A percentile compares a stretch with the other conserved stretches of the same genome.
phyloP scores from a whole-genome alignment of 1,140 invertebrate species.

The Brachionus rubens region DNA sequence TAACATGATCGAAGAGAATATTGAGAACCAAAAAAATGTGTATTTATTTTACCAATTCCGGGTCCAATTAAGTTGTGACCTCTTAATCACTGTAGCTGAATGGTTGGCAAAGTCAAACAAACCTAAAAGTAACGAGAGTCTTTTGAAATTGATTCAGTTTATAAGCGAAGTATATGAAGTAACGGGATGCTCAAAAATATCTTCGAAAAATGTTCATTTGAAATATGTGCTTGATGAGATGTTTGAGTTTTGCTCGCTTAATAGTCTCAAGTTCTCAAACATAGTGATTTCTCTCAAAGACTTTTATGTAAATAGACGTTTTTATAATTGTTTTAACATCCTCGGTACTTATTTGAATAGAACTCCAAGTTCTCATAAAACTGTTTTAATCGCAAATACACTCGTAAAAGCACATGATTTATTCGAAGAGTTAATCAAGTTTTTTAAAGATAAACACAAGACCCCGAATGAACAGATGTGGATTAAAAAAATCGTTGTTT shows the following conservation, averaged over 20 bases:
- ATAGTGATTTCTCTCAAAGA: not conserved
- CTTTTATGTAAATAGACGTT: not conserved
- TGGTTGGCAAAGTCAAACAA: not conserved
- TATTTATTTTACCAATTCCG: not conserved
- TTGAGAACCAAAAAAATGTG: slow-evolving; percentile 3
- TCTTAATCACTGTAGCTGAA: not conserved
- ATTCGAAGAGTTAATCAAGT: not conserved
- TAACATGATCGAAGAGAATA: slow-evolving; percentile 8
- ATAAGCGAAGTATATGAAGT: not conserved
- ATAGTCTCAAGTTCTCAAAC: not conserved
- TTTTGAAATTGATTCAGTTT: slow-evolving; percentile 1
- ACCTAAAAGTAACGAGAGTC: not conserved
- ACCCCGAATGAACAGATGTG: not conserved
- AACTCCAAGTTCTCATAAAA: not conserved
- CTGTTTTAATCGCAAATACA: not conserved
- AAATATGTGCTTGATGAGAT: not conserved
- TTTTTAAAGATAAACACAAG: not conserved
- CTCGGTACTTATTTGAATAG: not conserved
- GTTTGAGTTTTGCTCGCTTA: not conserved
- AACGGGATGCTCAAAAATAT: not conserved
- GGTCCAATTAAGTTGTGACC: not conserved
- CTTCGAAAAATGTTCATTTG: not conserved
- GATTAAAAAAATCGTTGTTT: slow-evolving; percentile 20
- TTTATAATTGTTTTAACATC: slow-evolving; percentile 3
- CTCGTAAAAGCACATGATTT: not conserved